Percentiles rank a stretch among this genome's conserved stretches.
Conservation (phyloP, 2,888 invertebrate genomes). For the Andricus quercusramuli region DNA sequence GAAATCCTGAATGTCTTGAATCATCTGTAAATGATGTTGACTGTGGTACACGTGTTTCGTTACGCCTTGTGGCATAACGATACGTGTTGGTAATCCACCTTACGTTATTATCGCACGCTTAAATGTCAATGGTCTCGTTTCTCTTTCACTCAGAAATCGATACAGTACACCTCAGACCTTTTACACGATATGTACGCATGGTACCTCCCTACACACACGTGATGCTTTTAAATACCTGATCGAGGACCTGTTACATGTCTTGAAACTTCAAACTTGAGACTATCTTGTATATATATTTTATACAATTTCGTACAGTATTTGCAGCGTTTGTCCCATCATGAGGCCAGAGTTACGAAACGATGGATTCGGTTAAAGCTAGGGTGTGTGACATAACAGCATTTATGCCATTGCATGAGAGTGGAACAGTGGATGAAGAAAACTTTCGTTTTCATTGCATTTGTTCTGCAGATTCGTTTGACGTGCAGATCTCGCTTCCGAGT, state of each 20-base stretch:
- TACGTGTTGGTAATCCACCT: constrained; percentile 59
- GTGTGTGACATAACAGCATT: constrained; percentile 11
- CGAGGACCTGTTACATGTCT: neutral
- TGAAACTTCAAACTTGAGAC: neutral
- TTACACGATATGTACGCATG: neutral
- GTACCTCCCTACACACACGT: neutral
- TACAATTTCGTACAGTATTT: constrained; percentile 56
- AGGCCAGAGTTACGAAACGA: constrained; percentile 58
- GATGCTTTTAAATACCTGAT: constrained; percentile 10
- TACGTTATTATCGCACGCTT: constrained; percentile 66
- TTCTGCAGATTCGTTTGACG: neutral
- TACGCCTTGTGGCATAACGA: constrained; percentile 39
- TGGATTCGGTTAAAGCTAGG: constrained; percentile 14
- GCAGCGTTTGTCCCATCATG: constrained; percentile 60
- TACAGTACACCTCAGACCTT: neutral
- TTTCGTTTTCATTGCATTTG: constrained; percentile 17
- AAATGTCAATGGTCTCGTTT: constrained; percentile 69
- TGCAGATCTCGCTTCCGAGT: neutral
- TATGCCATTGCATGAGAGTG: neutral
- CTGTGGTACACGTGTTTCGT: constrained; percentile 19
- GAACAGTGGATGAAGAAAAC: constrained; percentile 6
- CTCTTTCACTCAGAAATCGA: constrained; percentile 29
- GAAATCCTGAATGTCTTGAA: constrained; percentile 21
- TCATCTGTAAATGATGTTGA: constrained; percentile 6
- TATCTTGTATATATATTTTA: neutral